Evolutionary conservation across 1,140 invertebrate genomes (phyloP).

Genomic region (Solen grandis): DNA sequence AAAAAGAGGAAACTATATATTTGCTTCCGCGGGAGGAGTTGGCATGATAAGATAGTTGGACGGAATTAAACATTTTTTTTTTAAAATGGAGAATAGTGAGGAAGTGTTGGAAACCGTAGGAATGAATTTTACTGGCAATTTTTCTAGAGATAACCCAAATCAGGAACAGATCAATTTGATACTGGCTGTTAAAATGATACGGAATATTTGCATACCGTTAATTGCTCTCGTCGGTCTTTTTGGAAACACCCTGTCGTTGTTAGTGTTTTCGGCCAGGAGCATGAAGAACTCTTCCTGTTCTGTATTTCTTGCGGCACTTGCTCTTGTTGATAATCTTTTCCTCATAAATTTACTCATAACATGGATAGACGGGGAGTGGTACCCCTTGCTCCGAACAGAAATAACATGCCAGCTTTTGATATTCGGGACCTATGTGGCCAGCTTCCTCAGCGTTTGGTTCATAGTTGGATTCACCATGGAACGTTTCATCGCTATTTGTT

Average conservation of each 20-base stretch:
- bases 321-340: conserved; percentile 27
- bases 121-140: too few species aligned
- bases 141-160: not conserved
- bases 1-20: too few species aligned
- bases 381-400: not conserved
- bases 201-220: conserved; percentile 15
- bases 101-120: too few species aligned
- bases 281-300: conserved; percentile 42
- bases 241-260: conserved; percentile 29
- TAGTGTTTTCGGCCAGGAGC: conserved; percentile 27
- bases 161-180: not conserved
- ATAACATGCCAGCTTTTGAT: conserved; percentile 67
- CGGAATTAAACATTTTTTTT: too few species aligned
- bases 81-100: too few species aligned
- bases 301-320: conserved; percentile 26
- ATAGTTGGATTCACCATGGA: conserved; percentile 77
- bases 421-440: conserved; percentile 66
- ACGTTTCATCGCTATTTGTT: conserved; percentile 74
- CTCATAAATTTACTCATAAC: conserved; percentile 15
- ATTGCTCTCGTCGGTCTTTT: conserved; percentile 14
- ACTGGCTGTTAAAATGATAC: conserved; percentile 11
- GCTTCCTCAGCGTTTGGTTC: conserved; percentile 75
- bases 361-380: conserved; percentile 38
- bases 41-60: too few species aligned
- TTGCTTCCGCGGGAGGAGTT: too few species aligned